phyloP scores from a whole-genome alignment of 30 jellyfish, hydroid and myxozoan species.

The Aurelia aurita region DNA sequence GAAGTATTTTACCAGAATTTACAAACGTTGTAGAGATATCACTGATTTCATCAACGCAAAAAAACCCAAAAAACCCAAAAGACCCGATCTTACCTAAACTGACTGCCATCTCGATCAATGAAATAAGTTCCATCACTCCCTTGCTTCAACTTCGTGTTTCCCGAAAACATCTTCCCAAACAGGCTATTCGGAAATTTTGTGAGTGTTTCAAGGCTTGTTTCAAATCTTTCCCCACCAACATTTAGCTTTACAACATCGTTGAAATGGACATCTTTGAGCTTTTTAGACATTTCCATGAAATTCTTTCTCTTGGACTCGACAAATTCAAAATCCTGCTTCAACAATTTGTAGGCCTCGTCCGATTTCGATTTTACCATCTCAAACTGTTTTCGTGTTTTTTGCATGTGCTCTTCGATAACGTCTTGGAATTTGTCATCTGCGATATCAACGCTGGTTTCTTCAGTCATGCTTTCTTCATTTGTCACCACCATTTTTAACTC shows the following conservation, averaged over 20 bases:
- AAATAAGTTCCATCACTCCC: neutral
- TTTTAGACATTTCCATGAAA: neutral
- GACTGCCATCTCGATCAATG: slow-evolving; percentile 6
- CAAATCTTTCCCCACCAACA: neutral
- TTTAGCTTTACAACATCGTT: neutral
- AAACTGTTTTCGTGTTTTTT: neutral
- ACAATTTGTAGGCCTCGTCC: neutral
- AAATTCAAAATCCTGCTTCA: neutral
- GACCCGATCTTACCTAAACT: slow-evolving; percentile 4
- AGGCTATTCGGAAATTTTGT: neutral
- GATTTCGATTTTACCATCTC: neutral
- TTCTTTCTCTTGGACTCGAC: neutral
- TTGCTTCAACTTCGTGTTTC: neutral
- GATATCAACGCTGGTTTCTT: neutral
- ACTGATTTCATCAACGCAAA: too few species aligned
- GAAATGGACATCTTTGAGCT: neutral
- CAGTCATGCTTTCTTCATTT: neutral
- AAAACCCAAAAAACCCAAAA: too few species aligned
- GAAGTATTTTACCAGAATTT: too few species aligned
- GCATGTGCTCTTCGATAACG: neutral
- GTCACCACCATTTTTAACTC: too few species aligned
- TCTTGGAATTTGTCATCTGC: neutral
- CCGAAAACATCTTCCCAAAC: slow-evolving; percentile 4
- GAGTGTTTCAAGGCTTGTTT: neutral
- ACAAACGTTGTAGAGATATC: too few species aligned